These are phyloP conservation scores for Cyrtodaria siliqua DNA, from an alignment of 2,888 invertebrate genomes.

Conservation along the genomic window DNA sequence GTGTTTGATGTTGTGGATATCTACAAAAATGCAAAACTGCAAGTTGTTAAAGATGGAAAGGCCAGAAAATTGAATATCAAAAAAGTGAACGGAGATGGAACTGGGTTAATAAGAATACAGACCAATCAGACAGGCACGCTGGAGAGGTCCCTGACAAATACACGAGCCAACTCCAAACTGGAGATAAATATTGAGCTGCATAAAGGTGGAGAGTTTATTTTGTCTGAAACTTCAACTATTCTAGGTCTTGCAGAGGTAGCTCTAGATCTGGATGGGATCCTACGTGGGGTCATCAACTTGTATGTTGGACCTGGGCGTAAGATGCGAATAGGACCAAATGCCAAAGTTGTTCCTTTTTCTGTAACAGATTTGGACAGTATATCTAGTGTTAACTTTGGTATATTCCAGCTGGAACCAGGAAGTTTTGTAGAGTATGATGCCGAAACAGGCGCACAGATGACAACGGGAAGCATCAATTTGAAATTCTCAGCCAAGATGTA, in stretches of 20 bases:
- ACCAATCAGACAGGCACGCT: slow-evolving; percentile 71
- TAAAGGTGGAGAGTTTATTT: slow-evolving; percentile 76
- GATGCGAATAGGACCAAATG: slow-evolving; percentile 75
- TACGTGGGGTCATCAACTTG: slow-evolving; percentile 72
- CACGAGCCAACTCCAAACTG: slow-evolving; percentile 69
- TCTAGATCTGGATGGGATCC: slow-evolving; percentile 73
- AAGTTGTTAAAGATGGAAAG: slow-evolving; percentile 66
- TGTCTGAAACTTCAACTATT: slow-evolving; percentile 75
- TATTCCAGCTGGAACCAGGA: slow-evolving; percentile 75
- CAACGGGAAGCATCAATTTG: slow-evolving; percentile 65
- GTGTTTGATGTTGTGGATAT: slow-evolving; percentile 69
- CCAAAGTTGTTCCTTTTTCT: slow-evolving; percentile 69
- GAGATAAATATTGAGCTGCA: slow-evolving; percentile 76
- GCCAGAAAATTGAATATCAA: slow-evolving; percentile 65
- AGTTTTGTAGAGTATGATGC: slow-evolving; percentile 70
- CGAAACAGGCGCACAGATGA: slow-evolving; percentile 72
- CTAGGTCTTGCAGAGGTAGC: slow-evolving; percentile 72
- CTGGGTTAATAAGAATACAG: slow-evolving; percentile 73
- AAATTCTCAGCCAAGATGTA: slow-evolving; percentile 69
- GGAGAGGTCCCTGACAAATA: slow-evolving; percentile 61
- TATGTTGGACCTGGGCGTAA: slow-evolving; percentile 66
- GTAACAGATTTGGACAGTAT: slow-evolving; percentile 51
- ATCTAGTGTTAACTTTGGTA: slow-evolving; percentile 71
- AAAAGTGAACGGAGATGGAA: slow-evolving; percentile 76
- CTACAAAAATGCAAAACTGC: slow-evolving; percentile 73